phyloP scores from a whole-genome alignment of 1,140 invertebrate species.

The Zaprionus capensis region DNA sequence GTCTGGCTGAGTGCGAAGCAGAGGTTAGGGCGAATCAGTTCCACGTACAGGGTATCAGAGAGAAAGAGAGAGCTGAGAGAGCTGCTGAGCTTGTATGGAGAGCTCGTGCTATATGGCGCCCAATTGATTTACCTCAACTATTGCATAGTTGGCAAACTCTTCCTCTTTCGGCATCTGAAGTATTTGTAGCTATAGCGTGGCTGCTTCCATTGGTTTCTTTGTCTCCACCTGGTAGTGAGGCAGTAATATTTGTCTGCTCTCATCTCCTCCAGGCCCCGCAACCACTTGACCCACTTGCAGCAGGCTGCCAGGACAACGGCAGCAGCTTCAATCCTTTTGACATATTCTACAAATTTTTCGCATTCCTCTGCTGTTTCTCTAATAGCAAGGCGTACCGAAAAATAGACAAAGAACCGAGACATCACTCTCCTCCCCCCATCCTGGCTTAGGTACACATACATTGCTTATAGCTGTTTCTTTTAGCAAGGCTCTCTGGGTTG shows the following conservation, averaged over 20 bases:
- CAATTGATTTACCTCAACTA: slow-evolving; percentile 4
- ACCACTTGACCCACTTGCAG: background rate
- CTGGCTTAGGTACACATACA: background rate
- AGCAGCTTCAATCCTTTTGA: background rate
- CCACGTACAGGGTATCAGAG: background rate
- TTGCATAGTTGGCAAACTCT: slow-evolving; percentile 1
- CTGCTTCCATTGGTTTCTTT: background rate
- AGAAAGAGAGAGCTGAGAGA: background rate
- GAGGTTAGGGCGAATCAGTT: background rate
- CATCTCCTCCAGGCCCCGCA: background rate
- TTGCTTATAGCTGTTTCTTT: background rate
- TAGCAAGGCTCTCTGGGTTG: background rate
- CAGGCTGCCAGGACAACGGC: background rate
- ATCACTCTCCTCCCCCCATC: background rate
- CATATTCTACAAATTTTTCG: slow-evolving; percentile 2
- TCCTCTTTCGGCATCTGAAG: background rate
- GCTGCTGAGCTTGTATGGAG: too few relatives aligned
- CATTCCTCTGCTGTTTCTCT: background rate
- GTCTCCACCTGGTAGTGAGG: background rate
- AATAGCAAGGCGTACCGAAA: slow-evolving; percentile 1
- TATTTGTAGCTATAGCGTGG: background rate
- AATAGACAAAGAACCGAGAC: background rate
- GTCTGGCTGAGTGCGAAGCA: background rate
- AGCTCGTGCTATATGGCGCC: background rate
- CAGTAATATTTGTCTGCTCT: background rate